phyloP scores from a whole-genome alignment of 2,888 invertebrate species.

The Drosophila yooni region DNA sequence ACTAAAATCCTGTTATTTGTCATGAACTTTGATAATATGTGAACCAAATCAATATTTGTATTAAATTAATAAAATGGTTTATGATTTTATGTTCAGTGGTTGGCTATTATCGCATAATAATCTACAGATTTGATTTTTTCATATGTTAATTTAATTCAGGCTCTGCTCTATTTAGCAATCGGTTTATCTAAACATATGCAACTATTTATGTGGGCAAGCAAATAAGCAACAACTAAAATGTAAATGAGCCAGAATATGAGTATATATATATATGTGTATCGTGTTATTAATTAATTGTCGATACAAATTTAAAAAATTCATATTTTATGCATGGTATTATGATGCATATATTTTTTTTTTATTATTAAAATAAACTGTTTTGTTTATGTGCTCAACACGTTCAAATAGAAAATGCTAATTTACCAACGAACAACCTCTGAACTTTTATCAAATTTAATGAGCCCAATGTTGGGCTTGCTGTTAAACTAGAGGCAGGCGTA shows the following conservation, averaged over 20 bases:
- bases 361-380: conserved; percentile 27
- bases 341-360: conserved; percentile 9
- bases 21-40: conserved; percentile 3
- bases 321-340: conserved; percentile 22
- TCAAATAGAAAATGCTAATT: conserved; percentile 39
- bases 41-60: conserved; percentile 39
- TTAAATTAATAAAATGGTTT: conserved; percentile 38
- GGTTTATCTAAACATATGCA: conserved; percentile 9
- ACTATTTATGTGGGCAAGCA: conserved; percentile 27
- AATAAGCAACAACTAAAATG: conserved; percentile 14
- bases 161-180: conserved; percentile 6
- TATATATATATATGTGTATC: neutral
- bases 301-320: conserved; percentile 6
- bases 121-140: conserved; percentile 21
- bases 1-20: conserved; percentile 14
- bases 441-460: conserved; percentile 58
- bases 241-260: neutral
- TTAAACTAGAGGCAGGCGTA: neutral
- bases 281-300: conserved; percentile 39
- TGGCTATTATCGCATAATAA: conserved; percentile 27
- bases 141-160: neutral
- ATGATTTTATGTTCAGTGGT: conserved; percentile 11
- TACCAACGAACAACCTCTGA: conserved; percentile 37
- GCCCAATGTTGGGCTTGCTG: conserved; percentile 11
- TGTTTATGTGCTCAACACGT: conserved; percentile 18